phyloP scores from a whole-genome alignment of 2,888 invertebrate genomes.

The Cartodere bifasciata region DNA sequence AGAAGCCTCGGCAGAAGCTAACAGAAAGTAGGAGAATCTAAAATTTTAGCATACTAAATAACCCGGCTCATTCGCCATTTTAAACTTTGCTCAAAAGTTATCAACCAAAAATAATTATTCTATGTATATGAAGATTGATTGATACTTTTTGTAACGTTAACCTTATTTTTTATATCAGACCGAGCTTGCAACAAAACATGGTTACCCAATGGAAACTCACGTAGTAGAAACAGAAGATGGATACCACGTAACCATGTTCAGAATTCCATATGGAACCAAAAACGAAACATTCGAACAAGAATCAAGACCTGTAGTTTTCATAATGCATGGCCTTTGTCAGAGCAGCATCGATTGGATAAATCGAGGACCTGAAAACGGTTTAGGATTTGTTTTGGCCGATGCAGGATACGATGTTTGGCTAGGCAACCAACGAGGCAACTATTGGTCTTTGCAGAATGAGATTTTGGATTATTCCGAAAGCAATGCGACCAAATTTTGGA shows the following conservation, averaged over 20 bases:
- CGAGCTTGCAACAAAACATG: slow-evolving; percentile 11
- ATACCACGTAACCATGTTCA: slow-evolving; percentile 17
- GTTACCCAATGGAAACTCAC: slow-evolving; percentile 16
- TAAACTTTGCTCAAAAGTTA: too few relatives aligned
- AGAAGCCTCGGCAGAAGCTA: too few relatives aligned
- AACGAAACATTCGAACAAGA: too few relatives aligned
- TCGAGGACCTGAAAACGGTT: slow-evolving; percentile 16
- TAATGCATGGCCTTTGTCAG: slow-evolving; percentile 17
- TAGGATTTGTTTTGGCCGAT: slow-evolving; percentile 11
- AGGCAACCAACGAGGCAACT: slow-evolving; percentile 1
- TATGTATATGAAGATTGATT: too few relatives aligned
- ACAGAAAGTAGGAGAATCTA: too few relatives aligned
- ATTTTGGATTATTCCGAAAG: neutral
- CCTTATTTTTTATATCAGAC: too few relatives aligned
- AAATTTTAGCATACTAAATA: too few relatives aligned
- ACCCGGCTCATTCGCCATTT: too few relatives aligned
- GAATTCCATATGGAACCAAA: slow-evolving; percentile 15
- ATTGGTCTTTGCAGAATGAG: slow-evolving; percentile 1
- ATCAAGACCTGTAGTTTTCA: slow-evolving; percentile 13
- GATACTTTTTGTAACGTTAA: too few relatives aligned
- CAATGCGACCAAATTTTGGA: slow-evolving; percentile 4
- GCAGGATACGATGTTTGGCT: slow-evolving; percentile 6
- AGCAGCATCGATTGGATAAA: slow-evolving; percentile 19
- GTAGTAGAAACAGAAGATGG: slow-evolving; percentile 19
- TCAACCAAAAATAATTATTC: too few relatives aligned